Base-by-base conservation (phyloP, 2,113 vertebrate species). In the Dromiciops gliroides region DNA sequence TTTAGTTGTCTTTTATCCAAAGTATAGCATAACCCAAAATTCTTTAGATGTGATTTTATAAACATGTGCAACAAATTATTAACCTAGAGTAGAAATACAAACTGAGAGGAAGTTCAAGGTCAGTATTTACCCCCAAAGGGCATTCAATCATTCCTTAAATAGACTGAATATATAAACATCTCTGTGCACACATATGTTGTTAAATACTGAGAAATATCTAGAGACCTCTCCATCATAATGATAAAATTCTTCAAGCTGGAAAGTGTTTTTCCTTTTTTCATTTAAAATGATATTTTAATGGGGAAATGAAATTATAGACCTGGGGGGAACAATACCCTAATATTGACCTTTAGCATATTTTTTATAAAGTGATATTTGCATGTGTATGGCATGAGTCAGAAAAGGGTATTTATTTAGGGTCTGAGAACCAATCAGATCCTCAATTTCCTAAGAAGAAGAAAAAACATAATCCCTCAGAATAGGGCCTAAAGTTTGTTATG, bases 371-470 rank as follows among this genome's bases (percentile, higher is more conserved):
- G 14, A 95, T 26, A 91, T 90, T 92, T 93, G 8, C 53, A 90
- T 90, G 60, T 28, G 75, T 31, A 90, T 3, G 6, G 48, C 10
- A 49, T 14, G 10, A 49, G 50, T 49, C 10, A 50, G 31, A 67
- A 67, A 37, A 67, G 48, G 10, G 28, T 93, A 16, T n/a, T n/a
- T 53, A 50, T 48, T 2, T n/a, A 89, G 48, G 51, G 91, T 47
- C 51, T 92, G 94, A 56, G 89, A 96, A 93, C 83, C 94, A 93
- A 95, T 93, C 49, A 91, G 92, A 44, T 31, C 52, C 14, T 90
- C 48, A 26, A 28, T 49, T 90, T 90, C 28, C 14, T 90, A 50
- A 28, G 5, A 48, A 49, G 89, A 49, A 48, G 31, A 90, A 48
- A 26, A 89, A 89, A 31, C 8, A 5, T 37, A 51, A 89, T 52